Conservation (phyloP, 2,888 invertebrate species). For the Colletes collaris region DNA sequence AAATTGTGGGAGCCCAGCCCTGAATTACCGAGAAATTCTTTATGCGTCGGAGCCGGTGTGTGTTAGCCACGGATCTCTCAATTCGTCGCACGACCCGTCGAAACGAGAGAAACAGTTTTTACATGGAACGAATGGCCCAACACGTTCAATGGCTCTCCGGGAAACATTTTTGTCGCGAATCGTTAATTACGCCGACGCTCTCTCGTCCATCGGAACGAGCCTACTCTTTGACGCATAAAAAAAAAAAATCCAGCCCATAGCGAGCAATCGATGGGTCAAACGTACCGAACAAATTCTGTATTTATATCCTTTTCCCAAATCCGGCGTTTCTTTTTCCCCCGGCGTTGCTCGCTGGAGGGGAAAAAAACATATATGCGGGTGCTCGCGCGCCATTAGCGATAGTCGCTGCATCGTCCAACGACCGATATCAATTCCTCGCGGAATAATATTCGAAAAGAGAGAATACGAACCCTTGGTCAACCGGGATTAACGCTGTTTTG, state of each 20-base stretch:
- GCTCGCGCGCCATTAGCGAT: background rate
- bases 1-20: background rate
- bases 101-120: slow-evolving; percentile 18
- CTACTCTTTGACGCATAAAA: slow-evolving; percentile 24
- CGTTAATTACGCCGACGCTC: slow-evolving; percentile 37
- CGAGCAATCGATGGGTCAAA: slow-evolving; percentile 11
- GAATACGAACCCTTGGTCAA: no score
- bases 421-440: no score
- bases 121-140: slow-evolving; percentile 16
- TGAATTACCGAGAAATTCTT: background rate
- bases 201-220: background rate
- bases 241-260: slow-evolving; percentile 14
- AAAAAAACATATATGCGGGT: no score
- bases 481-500: no score
- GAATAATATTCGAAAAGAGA: no score
- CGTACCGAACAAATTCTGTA: slow-evolving; percentile 6
- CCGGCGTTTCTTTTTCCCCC: background rate
- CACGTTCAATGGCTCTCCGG: background rate
- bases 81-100: background rate
- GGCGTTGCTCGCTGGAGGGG: no score
- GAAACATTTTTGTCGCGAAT: slow-evolving; percentile 29
- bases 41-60: background rate
- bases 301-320: background rate
- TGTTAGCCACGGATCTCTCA: background rate
- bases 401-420: background rate